Percentiles rank a stretch among this genome's conserved stretches.
phyloP scores from a whole-genome alignment of 2,888 invertebrate genomes.

The Branchellion lobata region DNA sequence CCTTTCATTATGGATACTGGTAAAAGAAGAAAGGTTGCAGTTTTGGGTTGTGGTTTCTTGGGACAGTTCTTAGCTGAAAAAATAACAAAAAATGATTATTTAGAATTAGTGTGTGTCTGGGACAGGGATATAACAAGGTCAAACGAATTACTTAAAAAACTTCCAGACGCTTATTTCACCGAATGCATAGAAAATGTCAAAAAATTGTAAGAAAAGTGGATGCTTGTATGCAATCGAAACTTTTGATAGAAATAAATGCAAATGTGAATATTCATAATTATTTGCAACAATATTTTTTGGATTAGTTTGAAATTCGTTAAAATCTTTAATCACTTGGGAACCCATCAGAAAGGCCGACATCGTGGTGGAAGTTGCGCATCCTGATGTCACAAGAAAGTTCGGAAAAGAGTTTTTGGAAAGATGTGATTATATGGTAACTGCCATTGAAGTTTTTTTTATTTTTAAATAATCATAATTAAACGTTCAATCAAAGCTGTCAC shows the following conservation, averaged over 20 bases:
- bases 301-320: no score
- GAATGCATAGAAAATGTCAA: conserved; percentile 1
- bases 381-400: conserved; percentile 63
- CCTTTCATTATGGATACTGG: no score
- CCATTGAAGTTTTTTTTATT: neutral
- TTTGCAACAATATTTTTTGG: no score
- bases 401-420: conserved; percentile 63
- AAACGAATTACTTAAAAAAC: neutral
- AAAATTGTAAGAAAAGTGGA: no score
- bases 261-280: no score
- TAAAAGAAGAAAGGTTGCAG: neutral
- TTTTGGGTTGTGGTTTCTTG: neutral
- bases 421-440: conserved; percentile 64
- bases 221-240: no score
- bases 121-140: conserved; percentile 54
- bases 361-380: conserved; percentile 67
- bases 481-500: neutral
- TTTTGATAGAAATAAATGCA: no score
- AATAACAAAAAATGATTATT: conserved; percentile 55
- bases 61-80: conserved; percentile 62
- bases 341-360: conserved; percentile 61
- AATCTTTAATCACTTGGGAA: no score
- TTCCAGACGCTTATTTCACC: conserved; percentile 3
- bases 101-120: conserved; percentile 64
- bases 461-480: neutral